Base-by-base conservation (phyloP, 2,797 vertebrate genomes). In the Serranus cabrilla region DNA sequence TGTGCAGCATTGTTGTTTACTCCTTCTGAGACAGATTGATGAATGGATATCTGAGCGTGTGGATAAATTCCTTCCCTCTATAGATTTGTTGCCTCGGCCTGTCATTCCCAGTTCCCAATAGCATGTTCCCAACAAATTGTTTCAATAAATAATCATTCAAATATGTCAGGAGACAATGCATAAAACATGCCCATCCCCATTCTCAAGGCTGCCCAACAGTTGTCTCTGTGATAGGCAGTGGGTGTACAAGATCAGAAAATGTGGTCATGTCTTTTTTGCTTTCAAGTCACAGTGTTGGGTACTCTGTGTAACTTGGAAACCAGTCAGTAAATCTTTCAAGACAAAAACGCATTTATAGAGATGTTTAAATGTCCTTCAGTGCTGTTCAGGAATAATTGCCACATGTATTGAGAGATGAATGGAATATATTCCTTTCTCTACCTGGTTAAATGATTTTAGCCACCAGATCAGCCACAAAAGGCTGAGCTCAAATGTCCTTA, bases 21-120 rank as follows among this genome's bases (percentile, higher is more conserved):
- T 76, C 60, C 81, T 74, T 64, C 49, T 20, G 71, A 81, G 90
- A 89, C 82, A 88, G 86, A 71, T 83, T 85, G 89, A 91, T 87
- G 65, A 91, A 92, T 88, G 83, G 77, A 84, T 76, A 74, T 85
- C 69, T 86, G 72, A 72, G 60, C 43, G 72, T 63, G 82, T 61
- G 80, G 70, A 88, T 84, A 80, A 61, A 86, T 82, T 80, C 51
- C 74, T 83, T 80, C 42, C 55, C 74, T 75, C 63, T 51, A 50
- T 66, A 68, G 73, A 87, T 89, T 85, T 83, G 75, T 83, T 76
- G 56, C 63, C 58, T 66, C 42, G 49, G 56, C 57, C 70, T 81
- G 62, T 61, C 73, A 52, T 71, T 51, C 52, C 64, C 61, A 39
- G 50, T 73, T 74, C 47, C 68, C 55, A 62, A 75, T 72, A 63